phyloP scores from a whole-genome alignment of 64 coral and sea anemone species.

The Acropora yongei region DNA sequence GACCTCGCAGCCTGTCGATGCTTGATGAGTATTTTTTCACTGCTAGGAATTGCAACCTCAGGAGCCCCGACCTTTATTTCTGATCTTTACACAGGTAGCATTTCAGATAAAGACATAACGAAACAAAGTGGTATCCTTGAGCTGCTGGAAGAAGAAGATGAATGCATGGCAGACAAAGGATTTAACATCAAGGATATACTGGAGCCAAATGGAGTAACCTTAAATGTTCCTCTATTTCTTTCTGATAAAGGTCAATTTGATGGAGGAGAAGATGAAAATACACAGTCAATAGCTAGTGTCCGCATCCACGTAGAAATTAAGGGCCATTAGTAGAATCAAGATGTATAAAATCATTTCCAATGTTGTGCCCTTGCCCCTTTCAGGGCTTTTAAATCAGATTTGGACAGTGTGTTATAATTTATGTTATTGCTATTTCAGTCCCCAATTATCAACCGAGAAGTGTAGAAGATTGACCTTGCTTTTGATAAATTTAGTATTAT shows the following conservation, averaged over 20 bases:
- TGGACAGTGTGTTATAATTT: slow-evolving; percentile 23
- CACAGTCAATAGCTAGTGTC: slow-evolving; percentile 44
- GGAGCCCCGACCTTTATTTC: slow-evolving; percentile 55
- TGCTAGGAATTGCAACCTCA: slow-evolving; percentile 49
- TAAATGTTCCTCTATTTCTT: slow-evolving; percentile 64
- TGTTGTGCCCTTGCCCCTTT: slow-evolving; percentile 57
- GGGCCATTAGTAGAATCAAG: slow-evolving; percentile 61
- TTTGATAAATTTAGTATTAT: neutral
- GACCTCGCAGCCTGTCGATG: slow-evolving; percentile 18
- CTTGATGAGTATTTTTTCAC: slow-evolving; percentile 46
- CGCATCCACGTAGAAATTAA: neutral
- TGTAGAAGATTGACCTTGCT: slow-evolving; percentile 39
- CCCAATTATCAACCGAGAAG: slow-evolving; percentile 18
- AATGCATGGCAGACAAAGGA: slow-evolving; percentile 59
- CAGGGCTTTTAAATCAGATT: slow-evolving; percentile 50
- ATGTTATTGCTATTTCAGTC: slow-evolving; percentile 50
- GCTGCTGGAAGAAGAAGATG: slow-evolving; percentile 53
- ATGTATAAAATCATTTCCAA: slow-evolving; percentile 65
- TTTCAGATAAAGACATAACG: slow-evolving; percentile 70
- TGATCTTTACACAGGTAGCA: slow-evolving; percentile 59
- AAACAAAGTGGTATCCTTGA: slow-evolving; percentile 62
- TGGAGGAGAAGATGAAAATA: slow-evolving; percentile 44
- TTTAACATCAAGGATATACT: slow-evolving; percentile 64
- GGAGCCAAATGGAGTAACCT: slow-evolving; percentile 31
- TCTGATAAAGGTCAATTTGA: slow-evolving; percentile 28